Evolutionary conservation across 1,140 invertebrate species (phyloP).

Genomic region (Heliconius hermathena): DNA sequence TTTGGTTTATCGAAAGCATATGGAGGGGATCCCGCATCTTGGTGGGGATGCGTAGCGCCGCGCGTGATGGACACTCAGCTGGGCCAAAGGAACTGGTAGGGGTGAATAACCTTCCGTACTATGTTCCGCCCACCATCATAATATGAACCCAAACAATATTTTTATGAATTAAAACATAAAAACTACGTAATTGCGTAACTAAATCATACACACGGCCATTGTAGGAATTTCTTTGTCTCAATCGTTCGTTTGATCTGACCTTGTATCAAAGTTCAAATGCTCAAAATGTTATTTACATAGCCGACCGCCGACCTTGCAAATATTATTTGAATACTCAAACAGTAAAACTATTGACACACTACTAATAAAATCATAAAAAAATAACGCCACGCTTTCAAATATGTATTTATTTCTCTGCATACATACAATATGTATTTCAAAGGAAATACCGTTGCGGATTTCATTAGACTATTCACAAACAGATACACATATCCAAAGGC

Average conservation of each 20-base stretch:
- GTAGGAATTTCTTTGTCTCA: conserved; percentile 59
- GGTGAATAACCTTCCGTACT: conserved; percentile 72
- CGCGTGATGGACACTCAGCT: conserved; percentile 72
- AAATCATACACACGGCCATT: conserved; percentile 48
- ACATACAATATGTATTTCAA: background rate
- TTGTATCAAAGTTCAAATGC: conserved; percentile 41
- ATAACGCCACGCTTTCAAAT: conserved; percentile 1
- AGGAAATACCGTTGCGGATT: background rate
- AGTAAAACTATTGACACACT: background rate
- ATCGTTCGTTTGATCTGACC: conserved; percentile 34
- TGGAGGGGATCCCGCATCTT: conserved; percentile 80
- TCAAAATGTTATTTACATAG: conserved; percentile 37
- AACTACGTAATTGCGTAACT: conserved; percentile 67
- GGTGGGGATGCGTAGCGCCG: conserved; percentile 79
- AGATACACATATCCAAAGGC: conserved; percentile 27
- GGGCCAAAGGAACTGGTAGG: conserved; percentile 77
- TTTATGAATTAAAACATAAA: conserved; percentile 53
- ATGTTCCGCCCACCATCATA: conserved; percentile 58
- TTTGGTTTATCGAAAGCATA: conserved; percentile 72
- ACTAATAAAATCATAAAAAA: background rate
- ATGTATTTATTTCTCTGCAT: conserved; percentile 18
- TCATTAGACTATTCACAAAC: conserved; percentile 26
- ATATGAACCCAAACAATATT: conserved; percentile 43
- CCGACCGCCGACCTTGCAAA: conserved; percentile 24
- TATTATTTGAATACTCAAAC: conserved; percentile 20